Evolutionary conservation across 2,113 vertebrate species (phyloP), one percentile per base, ranked within the genome.

Genomic region (Hystrix brachyura): DNA sequence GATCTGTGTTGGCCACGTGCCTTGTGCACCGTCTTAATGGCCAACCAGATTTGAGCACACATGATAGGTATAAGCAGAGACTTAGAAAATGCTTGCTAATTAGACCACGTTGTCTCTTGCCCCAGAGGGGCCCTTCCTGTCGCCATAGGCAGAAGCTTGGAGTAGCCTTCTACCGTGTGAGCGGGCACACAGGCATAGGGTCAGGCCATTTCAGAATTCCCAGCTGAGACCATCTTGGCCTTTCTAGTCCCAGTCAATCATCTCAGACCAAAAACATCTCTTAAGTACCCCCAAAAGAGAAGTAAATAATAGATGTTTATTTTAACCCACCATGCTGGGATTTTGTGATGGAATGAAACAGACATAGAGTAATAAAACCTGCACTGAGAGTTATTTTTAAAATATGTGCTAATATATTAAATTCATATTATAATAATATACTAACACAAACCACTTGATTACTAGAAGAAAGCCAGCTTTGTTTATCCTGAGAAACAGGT

Each of bases 401-500:
- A 60, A 9, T 87, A 23, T 72, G 91, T 69, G 29, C 21, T 81
- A 88, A 84, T 85, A 90, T 57, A 64, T 43, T 67, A 81, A 64
- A 25, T 67, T 89, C 64, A 10, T 53, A 71, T 80, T 55, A 55
- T 59, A 78, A 43, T 43, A 60, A 62, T 59, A 51, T 55, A 60
- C 10, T 93, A 87, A 82, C 78, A 91, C 38, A 78, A 90, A 79
- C 38, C 90, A 91, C 46, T 67, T 92, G 84, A 81, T 88, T 81
- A 82, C 0, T 21, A 87, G 25, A 85, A 34, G 3, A 71, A 12
- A 38, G 43, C 87, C 82, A 79, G 3, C 11, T 90, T 93, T 53
- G 19, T 51, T 96, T 81, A 62, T 43, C 34, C 55, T 29, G 53
- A 94, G 65, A 25, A 86, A 62, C 48, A 67, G 21, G 15, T 65